phyloP scores from a whole-genome alignment of 2,888 invertebrate species.

The Sinotaia quadrata region DNA sequence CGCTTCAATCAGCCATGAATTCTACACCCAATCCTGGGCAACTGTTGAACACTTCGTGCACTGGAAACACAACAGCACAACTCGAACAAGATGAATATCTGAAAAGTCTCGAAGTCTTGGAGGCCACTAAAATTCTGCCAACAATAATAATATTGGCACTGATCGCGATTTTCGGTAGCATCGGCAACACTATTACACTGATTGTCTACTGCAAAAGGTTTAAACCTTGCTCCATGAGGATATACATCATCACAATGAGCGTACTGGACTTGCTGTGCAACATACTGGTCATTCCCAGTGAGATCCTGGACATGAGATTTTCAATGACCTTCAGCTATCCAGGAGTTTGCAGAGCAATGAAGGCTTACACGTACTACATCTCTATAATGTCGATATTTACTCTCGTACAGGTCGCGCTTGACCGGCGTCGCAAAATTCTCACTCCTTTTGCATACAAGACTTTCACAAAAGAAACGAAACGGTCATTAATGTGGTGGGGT shows the following conservation, averaged over 20 bases:
- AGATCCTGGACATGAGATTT: conserved; percentile 53
- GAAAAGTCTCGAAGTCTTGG: conserved; percentile 43
- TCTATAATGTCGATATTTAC: conserved; percentile 54
- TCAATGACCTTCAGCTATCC: conserved; percentile 52
- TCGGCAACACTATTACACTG: conserved; percentile 53
- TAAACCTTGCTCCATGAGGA: conserved; percentile 49
- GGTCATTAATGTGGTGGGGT: conserved; percentile 43
- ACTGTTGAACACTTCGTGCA: too few relatives aligned
- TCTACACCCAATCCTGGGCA: too few relatives aligned
- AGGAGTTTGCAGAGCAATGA: conserved; percentile 46
- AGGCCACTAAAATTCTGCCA: conserved; percentile 49
- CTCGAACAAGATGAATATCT: too few relatives aligned
- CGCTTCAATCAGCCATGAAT: too few relatives aligned
- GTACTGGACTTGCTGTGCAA: conserved; percentile 54
- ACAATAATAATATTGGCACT: conserved; percentile 49
- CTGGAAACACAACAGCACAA: too few relatives aligned
- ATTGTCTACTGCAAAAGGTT: conserved; percentile 52
- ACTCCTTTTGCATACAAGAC: too few relatives aligned
- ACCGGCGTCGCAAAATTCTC: conserved; percentile 52
- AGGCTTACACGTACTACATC: conserved; percentile 47
- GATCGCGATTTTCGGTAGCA: conserved; percentile 48
- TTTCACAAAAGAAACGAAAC: too few relatives aligned
- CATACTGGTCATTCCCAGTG: conserved; percentile 49
- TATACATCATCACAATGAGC: conserved; percentile 52
- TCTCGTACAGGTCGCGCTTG: conserved; percentile 53